Evolutionary conservation across 2,113 vertebrate species (phyloP), one percentile per base, ranked within the genome.

Genomic region (Oryzias curvinotus): DNA sequence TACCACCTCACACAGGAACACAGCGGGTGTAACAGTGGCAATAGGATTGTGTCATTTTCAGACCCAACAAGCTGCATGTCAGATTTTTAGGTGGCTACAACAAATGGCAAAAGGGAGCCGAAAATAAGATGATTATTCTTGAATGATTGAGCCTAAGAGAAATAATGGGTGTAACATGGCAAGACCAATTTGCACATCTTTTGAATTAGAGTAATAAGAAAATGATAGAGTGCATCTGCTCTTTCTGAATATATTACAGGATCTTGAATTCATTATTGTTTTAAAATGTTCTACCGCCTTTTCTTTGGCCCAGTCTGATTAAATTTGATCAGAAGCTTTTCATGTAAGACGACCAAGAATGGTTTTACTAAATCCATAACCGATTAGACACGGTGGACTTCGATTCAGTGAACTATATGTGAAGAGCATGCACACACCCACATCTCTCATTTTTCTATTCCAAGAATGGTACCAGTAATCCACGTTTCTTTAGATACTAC

Each of bases 201-300:
- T 73, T 77, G 64, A 74, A 77, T 62, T 60, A 26, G 55, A 74
- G 61, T 82, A 54, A 49, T 70, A 78, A 72, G 61, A 77, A 47
- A 43, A 55, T 62, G 70, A 66, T 56, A 68, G 52, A 41, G 62
- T 71, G 62, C 49, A 66, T 76, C 62, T 72, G 47, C 72, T 75
- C 43, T 52, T 56, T 68, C 62, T 80, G 74, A 86, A 85, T 83
- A 67, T 83, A 82, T 85, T 65, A 86, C 65, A 58, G 45, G 72
- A 62, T 62, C 56, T 64, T 48, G 55, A 62, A 69, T 76, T 46
- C 23, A 36, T 46, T 10, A 1, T 17, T 76, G 53, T 52, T 60
- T 30, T 53, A 71, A 78, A 82, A 69, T 8, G 43, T 51, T 57
- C 41, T 18, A 65, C 54, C 2, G 49, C 48, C 42, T 65, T 71